Conservation (phyloP, 2,797 vertebrate species). For the Sebastes melanostomus region DNA sequence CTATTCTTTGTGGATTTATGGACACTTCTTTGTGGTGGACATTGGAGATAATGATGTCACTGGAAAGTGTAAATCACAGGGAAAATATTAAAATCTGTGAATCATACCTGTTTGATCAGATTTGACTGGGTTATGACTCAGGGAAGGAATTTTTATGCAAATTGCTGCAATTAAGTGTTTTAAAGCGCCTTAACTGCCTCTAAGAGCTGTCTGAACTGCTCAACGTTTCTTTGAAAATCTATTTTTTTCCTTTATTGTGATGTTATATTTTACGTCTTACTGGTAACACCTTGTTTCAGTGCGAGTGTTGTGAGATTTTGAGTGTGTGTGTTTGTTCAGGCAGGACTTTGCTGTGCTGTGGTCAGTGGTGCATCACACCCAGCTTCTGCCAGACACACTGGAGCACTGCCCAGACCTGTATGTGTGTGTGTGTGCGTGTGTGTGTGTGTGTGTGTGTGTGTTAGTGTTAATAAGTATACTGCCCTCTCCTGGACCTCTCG, state of each 20-base stretch:
- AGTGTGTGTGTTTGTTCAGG: too few relatives aligned
- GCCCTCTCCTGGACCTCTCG: constrained; percentile 41
- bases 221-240: too few relatives aligned
- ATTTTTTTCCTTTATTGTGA: too few relatives aligned
- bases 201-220: too few relatives aligned
- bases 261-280: not conserved
- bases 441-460: not conserved
- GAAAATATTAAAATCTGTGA: not conserved
- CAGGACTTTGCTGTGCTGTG: not conserved
- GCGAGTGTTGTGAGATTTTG: too few relatives aligned
- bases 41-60: not conserved
- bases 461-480: not conserved
- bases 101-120: too few relatives aligned
- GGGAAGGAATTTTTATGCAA: too few relatives aligned
- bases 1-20: not conserved
- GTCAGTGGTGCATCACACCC: constrained; percentile 31
- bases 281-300: too few relatives aligned
- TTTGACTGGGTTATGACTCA: too few relatives aligned
- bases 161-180: not conserved
- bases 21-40: too few relatives aligned
- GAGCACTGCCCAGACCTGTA: constrained; percentile 4
- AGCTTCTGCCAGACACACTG: constrained; percentile 27
- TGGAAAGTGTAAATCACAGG: not conserved
- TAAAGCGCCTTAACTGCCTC: not conserved
- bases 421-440: not conserved